phyloP scores from a whole-genome alignment of 2,113 vertebrate species.

The Pseudonaja textilis region DNA sequence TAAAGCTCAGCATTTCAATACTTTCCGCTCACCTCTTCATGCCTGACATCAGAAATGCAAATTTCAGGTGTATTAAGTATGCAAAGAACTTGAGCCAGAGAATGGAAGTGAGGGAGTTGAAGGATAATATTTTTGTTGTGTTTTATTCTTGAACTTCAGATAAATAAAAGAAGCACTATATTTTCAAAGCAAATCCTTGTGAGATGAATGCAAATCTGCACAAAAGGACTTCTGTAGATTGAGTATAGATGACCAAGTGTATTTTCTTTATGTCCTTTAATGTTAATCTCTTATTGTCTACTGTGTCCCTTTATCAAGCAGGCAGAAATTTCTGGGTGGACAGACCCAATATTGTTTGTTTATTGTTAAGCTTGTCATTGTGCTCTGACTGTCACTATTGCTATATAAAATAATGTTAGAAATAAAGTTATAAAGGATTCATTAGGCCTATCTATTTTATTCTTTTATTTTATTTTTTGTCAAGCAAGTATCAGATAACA shows the following conservation, averaged over 20 bases:
- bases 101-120: background rate
- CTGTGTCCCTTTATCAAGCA: background rate
- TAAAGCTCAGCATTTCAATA: conserved; percentile 31
- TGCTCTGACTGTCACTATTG: conserved; percentile 1
- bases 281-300: background rate
- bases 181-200: conserved; percentile 18
- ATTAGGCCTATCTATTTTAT: conserved; percentile 14
- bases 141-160: conserved; percentile 8
- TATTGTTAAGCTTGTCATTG: background rate
- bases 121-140: conserved; percentile 5
- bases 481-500: no score
- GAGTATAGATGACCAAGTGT: background rate
- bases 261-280: background rate
- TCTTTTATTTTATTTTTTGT: no score
- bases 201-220: conserved; percentile 29
- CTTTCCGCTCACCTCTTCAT: conserved; percentile 16
- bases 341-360: conserved; percentile 21
- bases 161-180: conserved; percentile 34
- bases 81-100: background rate
- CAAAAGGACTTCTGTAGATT: background rate
- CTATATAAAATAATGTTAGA: conserved; percentile 30
- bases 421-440: conserved; percentile 13
- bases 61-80: conserved; percentile 37
- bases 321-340: background rate
- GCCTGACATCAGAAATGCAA: conserved; percentile 46